Evolutionary conservation across 1,140 invertebrate species (phyloP), one percentile per base, ranked within the genome.

Genomic region (Lordiphosa collinella): DNA sequence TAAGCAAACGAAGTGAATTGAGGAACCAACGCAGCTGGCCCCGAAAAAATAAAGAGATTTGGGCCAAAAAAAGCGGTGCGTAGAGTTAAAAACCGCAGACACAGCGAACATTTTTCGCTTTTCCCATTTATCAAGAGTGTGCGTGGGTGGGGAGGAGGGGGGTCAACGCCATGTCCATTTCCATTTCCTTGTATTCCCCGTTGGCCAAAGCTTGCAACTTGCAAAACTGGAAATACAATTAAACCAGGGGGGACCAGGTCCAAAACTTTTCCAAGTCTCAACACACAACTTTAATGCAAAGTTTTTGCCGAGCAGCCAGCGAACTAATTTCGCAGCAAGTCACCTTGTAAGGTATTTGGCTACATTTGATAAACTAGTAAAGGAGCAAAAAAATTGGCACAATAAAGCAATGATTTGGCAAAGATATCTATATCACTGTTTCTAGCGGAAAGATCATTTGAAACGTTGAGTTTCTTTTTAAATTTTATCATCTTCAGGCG

Each of bases 171-270:
- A 48, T 31, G 47, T 55, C 13, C 34, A 18, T 50, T 25, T 52
- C 31, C 40, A 22, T 34, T 46, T 14, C 18, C 18, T 10, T 63
- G 43, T 41, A 34, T 47, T 48, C 18, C 16, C 9, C 6, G 13
- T 57, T 2, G 12, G 9, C 0, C 18, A 37, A 36, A 29, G 41
- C 40, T 47, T 38, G 35, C 64, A 52, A 43, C 31, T 32, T 55
- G 56, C 37, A 70, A 56, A 56, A 25, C 22, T 82, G 59, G 50
- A 82, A 76, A 82, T 82, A 80, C 75, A 80, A 80, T 80, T 82
- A 80, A 80, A 46, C 66, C 76, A n/a, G 55, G 50, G 62, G 75
- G 78, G 76, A 80, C 22, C 13, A 12, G 7, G 41, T 16, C 41
- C 41, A 44, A 3, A 25, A 25, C 14, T n/a, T 25, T 7, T 2